Evolutionary conservation across 1,140 invertebrate species (phyloP).

Genomic region (Pectinophora gossypiella): DNA sequence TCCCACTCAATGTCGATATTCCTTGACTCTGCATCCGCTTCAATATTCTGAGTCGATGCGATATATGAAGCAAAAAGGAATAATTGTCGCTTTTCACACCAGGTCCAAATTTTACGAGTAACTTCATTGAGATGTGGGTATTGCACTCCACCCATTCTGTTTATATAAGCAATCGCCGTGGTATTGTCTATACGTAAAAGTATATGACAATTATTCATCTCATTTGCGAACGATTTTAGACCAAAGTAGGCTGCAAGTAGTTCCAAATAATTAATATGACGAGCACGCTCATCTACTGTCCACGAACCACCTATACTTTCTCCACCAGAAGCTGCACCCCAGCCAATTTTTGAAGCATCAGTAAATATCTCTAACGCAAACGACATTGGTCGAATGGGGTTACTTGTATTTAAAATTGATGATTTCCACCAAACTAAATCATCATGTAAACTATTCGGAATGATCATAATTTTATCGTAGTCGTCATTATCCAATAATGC

Average conservation of each 20-base stretch:
- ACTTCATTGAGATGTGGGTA: constrained; percentile 21
- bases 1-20: constrained; percentile 20
- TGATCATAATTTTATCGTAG: constrained; percentile 4
- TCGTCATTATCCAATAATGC: not conserved
- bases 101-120: constrained; percentile 27
- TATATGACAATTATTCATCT: constrained; percentile 23
- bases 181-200: constrained; percentile 31
- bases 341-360: constrained; percentile 20
- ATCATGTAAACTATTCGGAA: not conserved
- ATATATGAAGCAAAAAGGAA: constrained; percentile 29
- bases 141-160: constrained; percentile 11
- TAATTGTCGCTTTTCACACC: constrained; percentile 25
- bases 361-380: constrained; percentile 8
- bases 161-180: constrained; percentile 16
- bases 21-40: constrained; percentile 17
- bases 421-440: constrained; percentile 11
- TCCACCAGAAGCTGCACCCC: constrained; percentile 23
- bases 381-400: constrained; percentile 3
- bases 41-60: constrained; percentile 17
- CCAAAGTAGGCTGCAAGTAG: constrained; percentile 15
- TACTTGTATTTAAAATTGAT: constrained; percentile 1
- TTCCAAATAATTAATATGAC: constrained; percentile 22
- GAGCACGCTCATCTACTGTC: constrained; percentile 15
- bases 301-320: constrained; percentile 23
- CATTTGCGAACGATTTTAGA: constrained; percentile 30